Percentiles rank a stretch among this genome's conserved stretches.
Evolutionary conservation across 2,888 invertebrate genomes (phyloP).

Genomic region (Thumatha senex): DNA sequence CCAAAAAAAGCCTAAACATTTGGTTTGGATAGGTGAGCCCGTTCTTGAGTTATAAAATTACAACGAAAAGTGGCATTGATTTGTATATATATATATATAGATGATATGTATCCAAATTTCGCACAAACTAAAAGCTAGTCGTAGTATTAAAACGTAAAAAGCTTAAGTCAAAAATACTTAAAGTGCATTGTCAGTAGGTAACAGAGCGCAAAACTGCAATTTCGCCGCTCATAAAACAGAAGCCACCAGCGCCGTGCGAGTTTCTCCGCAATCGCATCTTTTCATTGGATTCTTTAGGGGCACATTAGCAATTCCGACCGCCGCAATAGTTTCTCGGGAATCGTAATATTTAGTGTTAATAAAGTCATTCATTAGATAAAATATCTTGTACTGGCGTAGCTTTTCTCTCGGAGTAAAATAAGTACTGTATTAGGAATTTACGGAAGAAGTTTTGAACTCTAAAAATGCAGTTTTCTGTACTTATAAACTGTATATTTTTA

Average conservation of each 20-base stretch:
- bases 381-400: conserved; percentile 70
- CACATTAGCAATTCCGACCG: conserved; percentile 76
- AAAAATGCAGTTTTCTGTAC: conserved; percentile 8
- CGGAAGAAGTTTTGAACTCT: conserved; percentile 47
- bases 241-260: conserved; percentile 50
- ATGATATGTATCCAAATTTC: too few species aligned
- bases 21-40: too few species aligned
- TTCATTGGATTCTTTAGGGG: conserved; percentile 66
- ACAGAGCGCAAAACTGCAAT: conserved; percentile 54
- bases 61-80: too few species aligned
- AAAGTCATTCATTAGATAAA: conserved; percentile 76
- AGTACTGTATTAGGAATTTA: conserved; percentile 52
- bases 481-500: too few species aligned
- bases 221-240: conserved; percentile 72
- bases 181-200: conserved; percentile 29
- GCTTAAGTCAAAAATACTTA: conserved; percentile 28
- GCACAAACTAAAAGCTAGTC: too few species aligned
- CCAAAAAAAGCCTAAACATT: too few species aligned
- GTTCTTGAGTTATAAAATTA: too few species aligned
- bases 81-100: conserved; percentile 14
- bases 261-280: conserved; percentile 71
- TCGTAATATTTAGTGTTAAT: conserved; percentile 81
- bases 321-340: conserved; percentile 72
- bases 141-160: too few species aligned
- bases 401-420: conserved; percentile 57